phyloP scores from a whole-genome alignment of 2,113 vertebrate species.

The Sceloporus undulatus region DNA sequence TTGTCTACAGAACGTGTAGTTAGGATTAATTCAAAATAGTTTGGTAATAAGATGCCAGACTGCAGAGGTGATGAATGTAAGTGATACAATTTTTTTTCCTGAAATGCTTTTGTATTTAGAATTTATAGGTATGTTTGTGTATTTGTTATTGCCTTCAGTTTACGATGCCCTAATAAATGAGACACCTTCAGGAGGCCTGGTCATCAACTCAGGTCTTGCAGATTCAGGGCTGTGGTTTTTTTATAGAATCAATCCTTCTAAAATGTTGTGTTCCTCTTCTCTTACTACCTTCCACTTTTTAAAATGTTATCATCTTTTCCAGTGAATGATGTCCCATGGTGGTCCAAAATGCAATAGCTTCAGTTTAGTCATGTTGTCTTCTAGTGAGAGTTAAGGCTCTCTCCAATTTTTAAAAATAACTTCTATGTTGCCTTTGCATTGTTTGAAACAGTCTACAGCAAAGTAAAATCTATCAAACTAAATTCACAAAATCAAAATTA shows the following conservation, averaged over 20 bases:
- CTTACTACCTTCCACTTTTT: background rate
- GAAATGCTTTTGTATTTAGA: background rate
- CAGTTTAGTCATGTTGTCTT: no score
- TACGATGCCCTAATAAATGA: no score
- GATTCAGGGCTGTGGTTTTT: no score
- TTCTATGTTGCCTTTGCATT: background rate
- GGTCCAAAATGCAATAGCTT: no score
- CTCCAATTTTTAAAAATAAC: background rate
- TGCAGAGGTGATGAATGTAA: background rate
- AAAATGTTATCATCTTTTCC: background rate
- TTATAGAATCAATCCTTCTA: no score
- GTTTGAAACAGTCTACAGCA: background rate
- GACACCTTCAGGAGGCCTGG: no score
- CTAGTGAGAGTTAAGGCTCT: no score
- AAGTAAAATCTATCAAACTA: background rate
- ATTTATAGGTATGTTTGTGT: background rate
- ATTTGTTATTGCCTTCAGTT: no score
- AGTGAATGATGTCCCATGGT: no score
- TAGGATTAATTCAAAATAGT: background rate
- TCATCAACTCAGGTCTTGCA: no score
- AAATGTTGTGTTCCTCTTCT: background rate
- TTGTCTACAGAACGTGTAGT: background rate
- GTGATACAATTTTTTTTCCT: background rate
- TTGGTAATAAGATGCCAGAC: background rate
- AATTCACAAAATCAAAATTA: background rate